These are phyloP conservation scores for Epinephelus cyanopodus DNA, from an alignment of 2,113 vertebrate species.

Conservation along the genomic window DNA sequence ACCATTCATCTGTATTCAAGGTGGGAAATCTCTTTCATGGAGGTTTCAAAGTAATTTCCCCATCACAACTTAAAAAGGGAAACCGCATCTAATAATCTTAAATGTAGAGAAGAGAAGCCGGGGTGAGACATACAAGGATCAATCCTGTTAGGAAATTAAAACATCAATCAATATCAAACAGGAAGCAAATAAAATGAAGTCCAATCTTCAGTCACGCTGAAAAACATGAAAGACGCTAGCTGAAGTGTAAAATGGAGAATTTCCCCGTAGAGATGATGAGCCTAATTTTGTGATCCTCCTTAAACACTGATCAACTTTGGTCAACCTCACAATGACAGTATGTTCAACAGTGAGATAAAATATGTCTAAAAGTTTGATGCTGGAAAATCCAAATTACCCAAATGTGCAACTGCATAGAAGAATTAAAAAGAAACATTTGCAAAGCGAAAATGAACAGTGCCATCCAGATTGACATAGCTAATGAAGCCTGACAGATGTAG, in stretches of 20 bases:
- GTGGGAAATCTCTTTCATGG: conserved; percentile 55
- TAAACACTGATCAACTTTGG: conserved; percentile 41
- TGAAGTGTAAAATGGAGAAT: conserved; percentile 50
- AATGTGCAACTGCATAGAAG: conserved; percentile 6
- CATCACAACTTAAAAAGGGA: conserved; percentile 58
- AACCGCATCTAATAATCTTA: conserved; percentile 40
- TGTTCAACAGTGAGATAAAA: not conserved
- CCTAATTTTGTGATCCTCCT: conserved; percentile 39
- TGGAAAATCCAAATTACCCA: conserved; percentile 12
- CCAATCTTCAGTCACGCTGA: conserved; percentile 39
- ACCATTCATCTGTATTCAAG: conserved; percentile 66
- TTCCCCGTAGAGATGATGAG: conserved; percentile 42
- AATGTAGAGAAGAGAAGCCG: conserved; percentile 37
- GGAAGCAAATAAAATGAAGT: conserved; percentile 39
- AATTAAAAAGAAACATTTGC: conserved; percentile 28
- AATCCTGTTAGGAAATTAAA: conserved; percentile 55
- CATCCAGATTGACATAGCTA: conserved; percentile 64
- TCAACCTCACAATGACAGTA: conserved; percentile 14
- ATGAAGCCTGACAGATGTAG: conserved; percentile 81
- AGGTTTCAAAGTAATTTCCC: conserved; percentile 56
- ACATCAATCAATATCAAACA: conserved; percentile 63
- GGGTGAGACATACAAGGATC: conserved; percentile 34
- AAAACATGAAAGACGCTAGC: conserved; percentile 28
- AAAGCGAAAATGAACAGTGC: conserved; percentile 50
- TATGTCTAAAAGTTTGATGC: not conserved